A percentile compares a stretch with the other conserved stretches of the same genome.
Conservation (phyloP, 2,113 vertebrate genomes). For the Patagioenas fasciata region DNA sequence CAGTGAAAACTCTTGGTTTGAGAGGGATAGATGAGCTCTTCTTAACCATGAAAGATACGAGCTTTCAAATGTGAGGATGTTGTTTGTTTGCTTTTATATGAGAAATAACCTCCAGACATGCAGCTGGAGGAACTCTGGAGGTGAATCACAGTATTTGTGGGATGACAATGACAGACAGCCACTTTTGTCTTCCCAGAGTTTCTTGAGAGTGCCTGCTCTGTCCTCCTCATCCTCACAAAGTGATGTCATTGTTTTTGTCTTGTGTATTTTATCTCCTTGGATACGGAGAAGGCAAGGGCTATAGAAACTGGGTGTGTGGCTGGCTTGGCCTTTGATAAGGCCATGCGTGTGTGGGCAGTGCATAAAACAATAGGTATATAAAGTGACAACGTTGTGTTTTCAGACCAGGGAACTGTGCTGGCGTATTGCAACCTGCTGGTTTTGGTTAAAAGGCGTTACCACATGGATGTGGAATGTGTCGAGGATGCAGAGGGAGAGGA, state of each 20-base stretch:
- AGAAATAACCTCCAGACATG: not conserved
- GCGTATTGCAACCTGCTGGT: not conserved
- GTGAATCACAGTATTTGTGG: not conserved
- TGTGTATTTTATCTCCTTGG: conserved; percentile 68
- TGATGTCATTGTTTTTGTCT: conserved; percentile 60
- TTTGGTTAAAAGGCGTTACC: conserved; percentile 31
- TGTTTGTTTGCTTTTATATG: not conserved
- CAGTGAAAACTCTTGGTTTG: not conserved
- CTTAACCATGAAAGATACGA: not conserved
- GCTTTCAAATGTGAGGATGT: not conserved
- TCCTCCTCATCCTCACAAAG: not conserved
- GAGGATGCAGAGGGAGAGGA: not conserved
- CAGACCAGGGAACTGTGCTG: not conserved
- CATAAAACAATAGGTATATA: conserved; percentile 11
- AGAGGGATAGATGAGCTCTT: not conserved
- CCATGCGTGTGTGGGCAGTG: conserved; percentile 2
- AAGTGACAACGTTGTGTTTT: not conserved
- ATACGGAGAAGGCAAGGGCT: not conserved
- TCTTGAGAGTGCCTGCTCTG: not conserved
- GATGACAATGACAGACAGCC: not conserved
- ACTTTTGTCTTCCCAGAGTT: not conserved
- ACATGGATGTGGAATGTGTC: conserved; percentile 42
- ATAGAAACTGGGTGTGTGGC: conserved; percentile 58
- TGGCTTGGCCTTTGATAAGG: conserved; percentile 49
- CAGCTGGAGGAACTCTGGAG: not conserved